A percentile compares a stretch with the other conserved stretches of the same genome.
These are phyloP conservation scores for Eupithecia pulchellata DNA, from an alignment of 2,888 invertebrate species.

Conservation along the genomic window DNA sequence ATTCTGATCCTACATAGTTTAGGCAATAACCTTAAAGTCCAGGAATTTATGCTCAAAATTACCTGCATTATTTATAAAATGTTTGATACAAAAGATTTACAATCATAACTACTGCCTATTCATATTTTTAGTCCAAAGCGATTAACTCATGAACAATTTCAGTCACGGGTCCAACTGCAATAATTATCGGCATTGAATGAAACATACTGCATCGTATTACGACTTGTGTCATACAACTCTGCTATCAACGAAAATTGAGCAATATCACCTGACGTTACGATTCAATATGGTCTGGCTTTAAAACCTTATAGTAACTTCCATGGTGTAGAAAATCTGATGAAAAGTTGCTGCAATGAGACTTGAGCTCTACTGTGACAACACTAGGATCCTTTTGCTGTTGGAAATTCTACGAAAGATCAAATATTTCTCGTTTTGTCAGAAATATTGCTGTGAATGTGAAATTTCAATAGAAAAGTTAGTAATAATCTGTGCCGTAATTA, in stretches of 20 bases:
- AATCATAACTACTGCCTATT: constrained; percentile 39
- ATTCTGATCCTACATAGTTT: too few species aligned
- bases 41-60: not conserved
- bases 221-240: constrained; percentile 21
- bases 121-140: constrained; percentile 64
- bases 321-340: not conserved
- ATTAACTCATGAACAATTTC: constrained; percentile 75
- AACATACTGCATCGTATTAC: constrained; percentile 72
- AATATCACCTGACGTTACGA: not conserved
- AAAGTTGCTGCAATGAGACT: not conserved
- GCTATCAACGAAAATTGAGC: not conserved
- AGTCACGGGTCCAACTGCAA: constrained; percentile 71
- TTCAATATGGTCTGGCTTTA: constrained; percentile 1
- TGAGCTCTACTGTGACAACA: not conserved
- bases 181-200: constrained; percentile 82
- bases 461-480: constrained; percentile 3
- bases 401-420: not conserved
- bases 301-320: not conserved
- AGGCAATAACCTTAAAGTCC: too few species aligned
- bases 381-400: not conserved
- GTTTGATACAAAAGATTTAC: constrained; percentile 5
- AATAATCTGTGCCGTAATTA: constrained; percentile 60
- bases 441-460: constrained; percentile 8
- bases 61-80: not conserved
- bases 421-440: not conserved